These are phyloP conservation scores for Caenorhabditis sulstoni DNA, from an alignment of 2,888 invertebrate species.

Conservation along the genomic window DNA sequence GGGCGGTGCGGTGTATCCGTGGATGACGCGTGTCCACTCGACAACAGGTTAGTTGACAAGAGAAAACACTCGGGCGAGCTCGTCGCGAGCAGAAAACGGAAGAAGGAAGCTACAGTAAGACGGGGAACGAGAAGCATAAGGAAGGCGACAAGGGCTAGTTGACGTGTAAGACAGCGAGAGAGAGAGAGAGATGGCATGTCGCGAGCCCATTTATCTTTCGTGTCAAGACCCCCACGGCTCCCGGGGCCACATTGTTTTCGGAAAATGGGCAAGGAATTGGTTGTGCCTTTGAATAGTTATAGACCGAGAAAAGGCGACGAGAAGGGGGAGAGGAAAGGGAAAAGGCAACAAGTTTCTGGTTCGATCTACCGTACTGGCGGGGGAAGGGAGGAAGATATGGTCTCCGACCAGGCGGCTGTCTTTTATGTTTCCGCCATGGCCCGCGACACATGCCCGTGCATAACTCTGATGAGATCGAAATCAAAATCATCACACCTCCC, in stretches of 20 bases:
- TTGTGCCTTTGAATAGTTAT: no score
- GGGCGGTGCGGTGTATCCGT: conserved; percentile 77
- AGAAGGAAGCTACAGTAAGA: conserved; percentile 43
- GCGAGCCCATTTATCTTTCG: conserved; percentile 64
- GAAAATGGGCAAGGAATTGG: neutral
- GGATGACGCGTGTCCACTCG: conserved; percentile 80
- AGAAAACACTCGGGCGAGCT: no score
- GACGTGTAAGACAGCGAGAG: conserved; percentile 19
- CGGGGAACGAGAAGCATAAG: conserved; percentile 25
- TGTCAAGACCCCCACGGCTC: conserved; percentile 51
- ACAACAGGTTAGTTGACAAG: conserved; percentile 73
- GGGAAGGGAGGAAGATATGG: conserved; percentile 1
- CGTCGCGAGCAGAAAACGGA: no score
- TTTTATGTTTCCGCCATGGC: neutral
- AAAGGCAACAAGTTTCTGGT: no score
- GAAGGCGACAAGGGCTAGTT: conserved; percentile 20
- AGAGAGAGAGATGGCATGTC: conserved; percentile 57
- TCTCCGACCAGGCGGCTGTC: neutral
- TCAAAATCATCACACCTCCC: conserved; percentile 11
- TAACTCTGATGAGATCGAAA: neutral
- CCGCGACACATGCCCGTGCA: neutral
- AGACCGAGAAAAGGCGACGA: neutral
- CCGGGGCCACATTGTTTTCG: conserved; percentile 16
- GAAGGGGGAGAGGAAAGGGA: neutral
- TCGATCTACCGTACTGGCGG: no score